A percentile compares a stretch with the other conserved stretches of the same genome.
These are phyloP conservation scores for Myiozetetes cayanensis DNA, from an alignment of 2,113 vertebrate genomes.

Conservation along the genomic window DNA sequence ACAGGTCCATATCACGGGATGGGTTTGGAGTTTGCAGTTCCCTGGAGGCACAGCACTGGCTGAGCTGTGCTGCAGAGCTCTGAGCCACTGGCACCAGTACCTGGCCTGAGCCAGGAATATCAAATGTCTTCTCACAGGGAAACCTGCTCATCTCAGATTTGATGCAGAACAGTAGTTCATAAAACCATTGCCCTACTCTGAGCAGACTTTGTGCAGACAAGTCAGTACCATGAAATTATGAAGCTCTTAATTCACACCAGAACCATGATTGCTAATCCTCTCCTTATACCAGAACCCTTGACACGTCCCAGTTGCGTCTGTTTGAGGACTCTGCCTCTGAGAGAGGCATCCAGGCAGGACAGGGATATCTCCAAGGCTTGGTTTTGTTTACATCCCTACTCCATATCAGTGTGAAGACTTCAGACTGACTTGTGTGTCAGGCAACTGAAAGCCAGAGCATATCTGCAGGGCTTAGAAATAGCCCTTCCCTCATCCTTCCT, in stretches of 20 bases:
- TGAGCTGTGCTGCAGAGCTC: background rate
- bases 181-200: background rate
- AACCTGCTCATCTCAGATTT: background rate
- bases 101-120: background rate
- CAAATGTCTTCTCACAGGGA: background rate
- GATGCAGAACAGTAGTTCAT: background rate
- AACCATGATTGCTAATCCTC: background rate
- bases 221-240: background rate
- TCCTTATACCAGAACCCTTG: background rate
- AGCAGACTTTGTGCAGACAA: background rate
- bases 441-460: background rate
- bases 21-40: background rate
- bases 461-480: background rate
- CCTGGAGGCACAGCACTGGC: background rate
- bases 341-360: background rate
- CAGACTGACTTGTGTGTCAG: background rate
- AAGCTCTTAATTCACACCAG: background rate
- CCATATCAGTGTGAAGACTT: constrained; percentile 37
- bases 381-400: constrained; percentile 57
- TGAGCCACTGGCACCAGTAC: background rate
- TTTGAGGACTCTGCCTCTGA: background rate
- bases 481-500: background rate
- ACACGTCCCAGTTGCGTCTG: background rate
- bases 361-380: background rate
- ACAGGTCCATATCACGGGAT: background rate